Evolutionary conservation across 2,113 vertebrate species (phyloP).

Genomic region (Paedocypris sp.): DNA sequence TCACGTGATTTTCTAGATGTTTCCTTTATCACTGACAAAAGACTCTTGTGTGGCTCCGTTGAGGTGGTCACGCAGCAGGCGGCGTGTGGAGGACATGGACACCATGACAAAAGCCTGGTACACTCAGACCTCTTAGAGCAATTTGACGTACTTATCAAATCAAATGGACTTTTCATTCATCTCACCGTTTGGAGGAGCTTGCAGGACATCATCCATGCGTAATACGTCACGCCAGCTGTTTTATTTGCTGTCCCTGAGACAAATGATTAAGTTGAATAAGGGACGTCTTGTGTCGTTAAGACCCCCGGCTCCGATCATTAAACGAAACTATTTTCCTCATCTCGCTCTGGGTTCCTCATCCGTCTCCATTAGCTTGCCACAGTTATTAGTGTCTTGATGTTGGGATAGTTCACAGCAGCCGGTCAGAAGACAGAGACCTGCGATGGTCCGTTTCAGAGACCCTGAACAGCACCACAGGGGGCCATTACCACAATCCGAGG

Average conservation of each 20-base stretch:
- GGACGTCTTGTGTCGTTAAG: not conserved
- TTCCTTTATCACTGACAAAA: not conserved
- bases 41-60: not conserved
- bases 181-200: not conserved
- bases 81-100: not conserved
- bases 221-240: not conserved
- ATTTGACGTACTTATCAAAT: not conserved
- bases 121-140: not conserved
- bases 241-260: not conserved
- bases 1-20: no score
- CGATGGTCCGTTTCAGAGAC: not conserved
- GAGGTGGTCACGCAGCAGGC: not conserved
- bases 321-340: conserved; percentile 4
- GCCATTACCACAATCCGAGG: not conserved
- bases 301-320: not conserved
- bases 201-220: not conserved
- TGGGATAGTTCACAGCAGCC: not conserved
- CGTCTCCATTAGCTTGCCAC: conserved; percentile 1
- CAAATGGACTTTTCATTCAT: not conserved
- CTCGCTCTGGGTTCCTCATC: not conserved
- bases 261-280: not conserved
- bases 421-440: conserved; percentile 6
- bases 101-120: not conserved
- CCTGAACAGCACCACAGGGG: not conserved
- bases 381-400: conserved; percentile 9